Conservation (phyloP, 2,888 invertebrate species). For the Lymantria dispar region DNA sequence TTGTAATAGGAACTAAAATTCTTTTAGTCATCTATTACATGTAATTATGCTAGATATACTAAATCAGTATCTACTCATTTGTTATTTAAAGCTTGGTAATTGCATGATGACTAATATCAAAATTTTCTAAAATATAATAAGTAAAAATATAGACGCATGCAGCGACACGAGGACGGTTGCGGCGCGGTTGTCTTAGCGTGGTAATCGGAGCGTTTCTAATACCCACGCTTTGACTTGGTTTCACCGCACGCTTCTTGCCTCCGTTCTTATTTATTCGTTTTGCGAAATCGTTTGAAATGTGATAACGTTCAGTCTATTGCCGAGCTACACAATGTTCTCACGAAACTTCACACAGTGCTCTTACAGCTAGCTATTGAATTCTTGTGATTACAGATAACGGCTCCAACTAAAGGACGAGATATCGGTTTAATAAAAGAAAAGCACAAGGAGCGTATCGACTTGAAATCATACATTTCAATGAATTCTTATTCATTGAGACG, state of each 20-base stretch:
- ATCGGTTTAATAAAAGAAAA: conserved; percentile 52
- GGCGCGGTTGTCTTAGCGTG: conserved; percentile 57
- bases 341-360: conserved; percentile 74
- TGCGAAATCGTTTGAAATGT: conserved; percentile 81
- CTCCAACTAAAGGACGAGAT: conserved; percentile 34
- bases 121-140: not conserved
- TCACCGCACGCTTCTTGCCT: conserved; percentile 81
- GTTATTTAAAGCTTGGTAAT: too few relatives aligned
- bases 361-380: conserved; percentile 74
- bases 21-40: too few relatives aligned
- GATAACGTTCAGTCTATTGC: conserved; percentile 75
- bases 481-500: too few relatives aligned
- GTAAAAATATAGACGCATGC: not conserved
- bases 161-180: conserved; percentile 19
- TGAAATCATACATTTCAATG: too few relatives aligned
- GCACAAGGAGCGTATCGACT: conserved; percentile 8
- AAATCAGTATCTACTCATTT: too few relatives aligned
- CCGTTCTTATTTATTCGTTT: conserved; percentile 79
- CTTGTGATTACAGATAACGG: conserved; percentile 55
- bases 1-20: too few relatives aligned
- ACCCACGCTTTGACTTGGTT: conserved; percentile 80
- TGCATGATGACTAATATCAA: not conserved
- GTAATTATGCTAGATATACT: too few relatives aligned
- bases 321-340: conserved; percentile 66
- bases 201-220: conserved; percentile 82